Conservation (phyloP, 2,113 vertebrate species). For the Dasyornis broadbenti region DNA sequence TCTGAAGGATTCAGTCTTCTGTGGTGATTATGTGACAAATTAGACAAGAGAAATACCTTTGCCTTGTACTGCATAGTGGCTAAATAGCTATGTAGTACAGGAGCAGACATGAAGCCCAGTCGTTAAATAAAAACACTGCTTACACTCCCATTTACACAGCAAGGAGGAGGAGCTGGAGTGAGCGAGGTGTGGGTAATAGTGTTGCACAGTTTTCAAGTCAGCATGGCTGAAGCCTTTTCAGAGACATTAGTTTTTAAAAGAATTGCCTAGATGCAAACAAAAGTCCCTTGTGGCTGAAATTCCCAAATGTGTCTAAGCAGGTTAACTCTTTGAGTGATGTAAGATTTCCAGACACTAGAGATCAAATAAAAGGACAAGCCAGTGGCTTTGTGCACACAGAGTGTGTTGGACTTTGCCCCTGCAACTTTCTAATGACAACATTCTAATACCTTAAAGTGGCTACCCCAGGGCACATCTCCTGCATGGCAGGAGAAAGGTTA, state of each 20-base stretch:
- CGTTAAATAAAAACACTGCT: neutral
- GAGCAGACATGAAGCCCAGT: neutral
- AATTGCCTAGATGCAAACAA: neutral
- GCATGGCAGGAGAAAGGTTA: constrained; percentile 11
- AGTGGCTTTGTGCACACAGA: neutral
- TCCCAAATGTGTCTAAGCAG: neutral
- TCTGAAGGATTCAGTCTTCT: neutral
- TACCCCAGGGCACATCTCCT: neutral
- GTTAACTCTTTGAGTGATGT: neutral
- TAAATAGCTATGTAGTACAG: neutral
- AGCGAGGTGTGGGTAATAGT: neutral
- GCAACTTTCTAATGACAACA: constrained; percentile 11
- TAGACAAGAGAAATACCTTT: neutral
- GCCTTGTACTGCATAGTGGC: neutral
- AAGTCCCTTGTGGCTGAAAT: neutral
- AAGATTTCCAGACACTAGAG: neutral
- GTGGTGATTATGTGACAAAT: constrained; percentile 3
- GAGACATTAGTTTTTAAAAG: neutral
- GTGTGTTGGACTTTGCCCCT: neutral
- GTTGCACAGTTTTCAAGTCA: neutral
- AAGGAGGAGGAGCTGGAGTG: neutral
- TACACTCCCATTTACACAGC: neutral
- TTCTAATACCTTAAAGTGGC: neutral
- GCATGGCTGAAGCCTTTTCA: neutral
- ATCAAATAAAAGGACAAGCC: constrained; percentile 2